phyloP scores from a whole-genome alignment of 2,888 invertebrate species.

The Lacanobia wlatinum region DNA sequence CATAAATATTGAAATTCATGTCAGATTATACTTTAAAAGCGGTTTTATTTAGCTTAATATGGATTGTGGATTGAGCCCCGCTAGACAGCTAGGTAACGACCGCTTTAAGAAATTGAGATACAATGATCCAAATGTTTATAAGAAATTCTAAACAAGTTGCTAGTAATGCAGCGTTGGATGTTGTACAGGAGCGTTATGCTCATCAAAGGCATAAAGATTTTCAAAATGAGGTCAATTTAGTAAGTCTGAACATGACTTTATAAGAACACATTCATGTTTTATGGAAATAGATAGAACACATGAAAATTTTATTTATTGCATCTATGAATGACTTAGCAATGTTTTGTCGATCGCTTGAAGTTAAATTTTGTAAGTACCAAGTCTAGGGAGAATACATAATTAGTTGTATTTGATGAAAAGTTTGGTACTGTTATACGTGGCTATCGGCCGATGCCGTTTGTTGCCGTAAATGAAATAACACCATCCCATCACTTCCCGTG shows the following conservation, averaged over 20 bases:
- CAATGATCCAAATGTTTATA: background rate
- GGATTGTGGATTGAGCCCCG: background rate
- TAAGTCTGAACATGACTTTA: conserved; percentile 13
- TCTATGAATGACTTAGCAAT: background rate
- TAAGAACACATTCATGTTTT: conserved; percentile 8
- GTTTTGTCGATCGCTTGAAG: background rate
- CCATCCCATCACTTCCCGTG: too few species aligned
- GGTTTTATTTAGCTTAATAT: conserved; percentile 39
- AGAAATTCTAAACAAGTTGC: background rate
- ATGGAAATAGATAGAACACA: conserved; percentile 22
- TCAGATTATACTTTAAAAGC: conserved; percentile 42
- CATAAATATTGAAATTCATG: conserved; percentile 40
- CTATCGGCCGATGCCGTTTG: too few species aligned
- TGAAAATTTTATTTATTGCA: conserved; percentile 13
- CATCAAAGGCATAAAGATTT: background rate
- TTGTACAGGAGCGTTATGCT: background rate
- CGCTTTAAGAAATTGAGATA: background rate
- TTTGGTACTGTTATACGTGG: too few species aligned
- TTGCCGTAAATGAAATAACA: too few species aligned
- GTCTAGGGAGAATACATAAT: background rate
- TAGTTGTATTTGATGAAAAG: background rate
- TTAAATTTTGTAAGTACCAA: background rate
- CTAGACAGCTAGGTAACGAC: background rate
- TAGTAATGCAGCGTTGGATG: conserved; percentile 1
- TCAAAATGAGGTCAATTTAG: conserved; percentile 11